These are phyloP conservation scores for Eucriotettix oculatus DNA, from an alignment of 2,888 invertebrate genomes.

Conservation along the genomic window DNA sequence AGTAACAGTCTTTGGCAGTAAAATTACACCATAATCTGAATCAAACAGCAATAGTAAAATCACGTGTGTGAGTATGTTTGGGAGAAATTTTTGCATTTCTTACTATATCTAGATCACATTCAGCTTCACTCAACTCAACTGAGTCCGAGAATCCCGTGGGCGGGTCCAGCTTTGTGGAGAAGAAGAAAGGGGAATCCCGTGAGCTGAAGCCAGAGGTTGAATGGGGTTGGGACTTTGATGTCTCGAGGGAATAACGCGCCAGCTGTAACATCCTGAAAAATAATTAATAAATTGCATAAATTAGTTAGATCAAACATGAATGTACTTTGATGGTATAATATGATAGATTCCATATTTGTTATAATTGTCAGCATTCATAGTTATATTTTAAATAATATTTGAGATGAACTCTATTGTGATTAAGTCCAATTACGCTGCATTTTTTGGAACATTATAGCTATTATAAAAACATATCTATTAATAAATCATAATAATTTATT, in stretches of 20 bases:
- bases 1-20: background rate
- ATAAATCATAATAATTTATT: too few species aligned
- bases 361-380: too few species aligned
- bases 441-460: too few species aligned
- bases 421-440: too few species aligned
- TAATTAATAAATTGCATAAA: background rate
- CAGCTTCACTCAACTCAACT: conserved; percentile 9
- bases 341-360: too few species aligned
- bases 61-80: background rate
- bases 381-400: too few species aligned
- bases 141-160: conserved; percentile 8
- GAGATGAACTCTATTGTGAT: too few species aligned
- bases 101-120: conserved; percentile 8
- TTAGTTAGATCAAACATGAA: background rate
- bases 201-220: background rate
- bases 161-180: conserved; percentile 9
- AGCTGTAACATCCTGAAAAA: conserved; percentile 10
- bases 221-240: conserved; percentile 1
- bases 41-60: conserved; percentile 9
- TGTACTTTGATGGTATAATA: too few species aligned
- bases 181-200: conserved; percentile 11
- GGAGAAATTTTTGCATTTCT: conserved; percentile 1
- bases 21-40: background rate
- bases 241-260: conserved; percentile 11
- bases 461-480: too few species aligned